Evolutionary conservation across 2,113 vertebrate genomes (phyloP).

Genomic region (Arizona elegans): DNA sequence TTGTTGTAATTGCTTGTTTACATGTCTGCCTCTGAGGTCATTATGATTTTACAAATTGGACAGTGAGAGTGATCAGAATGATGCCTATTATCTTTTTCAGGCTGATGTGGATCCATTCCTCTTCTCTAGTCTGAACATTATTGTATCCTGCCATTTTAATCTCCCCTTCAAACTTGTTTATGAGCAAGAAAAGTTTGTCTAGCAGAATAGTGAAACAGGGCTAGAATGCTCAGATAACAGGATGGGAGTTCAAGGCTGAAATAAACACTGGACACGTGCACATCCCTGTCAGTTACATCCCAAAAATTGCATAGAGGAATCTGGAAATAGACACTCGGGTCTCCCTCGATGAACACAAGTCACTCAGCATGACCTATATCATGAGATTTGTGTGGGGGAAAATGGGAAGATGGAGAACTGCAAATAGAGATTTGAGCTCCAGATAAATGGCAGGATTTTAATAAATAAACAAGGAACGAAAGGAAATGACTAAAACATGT

Average conservation of each 20-base stretch:
- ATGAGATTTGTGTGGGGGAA: neutral
- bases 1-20: neutral
- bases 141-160: neutral
- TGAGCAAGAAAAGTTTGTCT: neutral
- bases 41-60: neutral
- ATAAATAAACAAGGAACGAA: neutral
- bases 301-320: neutral
- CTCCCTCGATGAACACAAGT: neutral
- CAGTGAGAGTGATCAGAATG: neutral
- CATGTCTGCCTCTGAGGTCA: neutral
- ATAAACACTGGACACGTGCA: neutral
- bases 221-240: neutral
- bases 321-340: neutral
- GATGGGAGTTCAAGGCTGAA: neutral
- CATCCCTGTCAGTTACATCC: neutral
- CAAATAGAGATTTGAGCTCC: neutral
- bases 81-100: neutral
- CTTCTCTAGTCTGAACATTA: neutral
- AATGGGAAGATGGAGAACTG: neutral
- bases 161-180: neutral
- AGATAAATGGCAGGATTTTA: neutral
- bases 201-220: neutral
- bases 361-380: neutral
- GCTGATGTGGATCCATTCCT: neutral
- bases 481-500: neutral